A percentile compares a stretch with the other conserved stretches of the same genome.
phyloP scores from a whole-genome alignment of 2,113 vertebrate species.

The Myotis yumanensis region DNA sequence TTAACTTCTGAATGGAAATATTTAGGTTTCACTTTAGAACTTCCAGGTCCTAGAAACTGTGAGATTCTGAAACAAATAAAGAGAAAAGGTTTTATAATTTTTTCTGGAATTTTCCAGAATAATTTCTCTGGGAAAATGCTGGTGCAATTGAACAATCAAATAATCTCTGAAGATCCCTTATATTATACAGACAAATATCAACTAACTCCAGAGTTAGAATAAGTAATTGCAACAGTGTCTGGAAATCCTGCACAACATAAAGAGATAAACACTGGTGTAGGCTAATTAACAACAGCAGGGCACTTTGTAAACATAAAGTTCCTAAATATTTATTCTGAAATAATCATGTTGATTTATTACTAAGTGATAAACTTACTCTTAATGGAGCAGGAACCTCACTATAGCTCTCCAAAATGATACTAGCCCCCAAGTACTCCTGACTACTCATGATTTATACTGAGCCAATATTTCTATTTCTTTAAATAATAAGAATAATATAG shows the following conservation, averaged over 20 bases:
- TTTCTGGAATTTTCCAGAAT: conserved; percentile 20
- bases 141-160: background rate
- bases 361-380: conserved; percentile 35
- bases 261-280: background rate
- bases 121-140: conserved; percentile 29
- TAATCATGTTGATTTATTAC: background rate
- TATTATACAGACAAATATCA: background rate
- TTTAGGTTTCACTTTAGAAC: background rate
- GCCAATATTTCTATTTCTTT: background rate
- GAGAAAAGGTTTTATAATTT: background rate
- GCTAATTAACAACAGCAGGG: conserved; percentile 15
- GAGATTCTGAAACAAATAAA: background rate
- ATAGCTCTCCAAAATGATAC: background rate
- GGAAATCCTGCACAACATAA: background rate
- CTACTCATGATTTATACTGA: background rate
- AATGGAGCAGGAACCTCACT: background rate
- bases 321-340: conserved; percentile 41
- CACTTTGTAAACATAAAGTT: conserved; percentile 47
- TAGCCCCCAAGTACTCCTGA: background rate
- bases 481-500: conserved; percentile 25
- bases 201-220: background rate
- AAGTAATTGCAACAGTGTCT: background rate
- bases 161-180: background rate
- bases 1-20: conserved; percentile 42
- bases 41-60: background rate